Conservation (phyloP, 2,113 vertebrate species). For the Forbesichthys papilliferus region DNA sequence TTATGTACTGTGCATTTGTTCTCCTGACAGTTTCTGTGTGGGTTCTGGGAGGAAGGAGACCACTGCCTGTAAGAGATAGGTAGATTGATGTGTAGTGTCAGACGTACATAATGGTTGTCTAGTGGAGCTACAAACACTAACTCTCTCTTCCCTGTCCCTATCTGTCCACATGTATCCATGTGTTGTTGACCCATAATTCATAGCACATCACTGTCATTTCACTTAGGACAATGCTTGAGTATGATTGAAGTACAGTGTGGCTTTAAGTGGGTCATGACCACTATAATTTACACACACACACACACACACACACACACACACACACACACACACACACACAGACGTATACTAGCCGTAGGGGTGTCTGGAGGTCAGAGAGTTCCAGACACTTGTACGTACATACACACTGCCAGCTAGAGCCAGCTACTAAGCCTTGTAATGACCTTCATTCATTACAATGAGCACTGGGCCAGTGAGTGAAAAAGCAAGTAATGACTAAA, state of each 20-base stretch:
- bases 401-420: too few species aligned
- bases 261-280: slow-evolving; percentile 36
- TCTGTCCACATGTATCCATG: not conserved
- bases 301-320: not conserved
- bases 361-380: not conserved
- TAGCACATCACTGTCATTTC: slow-evolving; percentile 37
- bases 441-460: too few species aligned
- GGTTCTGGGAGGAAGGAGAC: not conserved
- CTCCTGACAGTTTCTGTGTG: not conserved
- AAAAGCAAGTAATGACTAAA: too few species aligned
- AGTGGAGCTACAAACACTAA: not conserved
- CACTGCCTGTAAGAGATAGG: not conserved
- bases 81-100: too few species aligned
- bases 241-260: slow-evolving; percentile 34
- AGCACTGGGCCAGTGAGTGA: too few species aligned
- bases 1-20: not conserved
- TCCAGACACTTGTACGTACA: too few species aligned
- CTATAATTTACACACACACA: not conserved
- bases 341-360: not conserved
- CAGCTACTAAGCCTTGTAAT: too few species aligned
- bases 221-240: slow-evolving; percentile 24
- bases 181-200: slow-evolving; percentile 22
- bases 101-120: too few species aligned
- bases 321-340: slow-evolving; percentile 5
- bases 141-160: slow-evolving; percentile 12